Percentiles rank a stretch among this genome's conserved stretches.
Conservation (phyloP, 1,140 invertebrate genomes). For the Procambarus clarkii region DNA sequence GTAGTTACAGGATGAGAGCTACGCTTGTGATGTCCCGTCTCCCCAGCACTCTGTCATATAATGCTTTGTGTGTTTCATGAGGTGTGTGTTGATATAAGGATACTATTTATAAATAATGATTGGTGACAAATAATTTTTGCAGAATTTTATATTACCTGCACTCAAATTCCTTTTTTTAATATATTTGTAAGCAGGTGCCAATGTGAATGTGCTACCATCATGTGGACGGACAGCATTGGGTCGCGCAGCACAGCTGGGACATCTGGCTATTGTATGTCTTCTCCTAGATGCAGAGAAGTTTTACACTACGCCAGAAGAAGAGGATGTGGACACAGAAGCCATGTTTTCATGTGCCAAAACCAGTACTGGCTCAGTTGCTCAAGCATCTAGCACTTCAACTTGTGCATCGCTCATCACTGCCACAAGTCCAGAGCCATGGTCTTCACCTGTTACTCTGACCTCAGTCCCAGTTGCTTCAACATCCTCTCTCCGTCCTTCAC, state of each 20-base stretch:
- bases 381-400: background rate
- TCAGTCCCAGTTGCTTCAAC: slow-evolving; percentile 17
- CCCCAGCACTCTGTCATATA: too few relatives aligned
- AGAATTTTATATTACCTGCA: background rate
- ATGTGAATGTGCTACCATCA: slow-evolving; percentile 77
- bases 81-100: background rate
- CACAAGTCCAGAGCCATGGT: background rate
- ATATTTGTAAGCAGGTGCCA: slow-evolving; percentile 75
- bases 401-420: slow-evolving; percentile 3
- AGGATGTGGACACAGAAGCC: slow-evolving; percentile 56
- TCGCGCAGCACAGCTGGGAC: slow-evolving; percentile 77
- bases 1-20: too few relatives aligned
- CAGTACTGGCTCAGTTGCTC: background rate
- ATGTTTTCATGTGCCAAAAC: slow-evolving; percentile 43
- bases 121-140: background rate
- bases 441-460: slow-evolving; percentile 13
- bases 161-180: slow-evolving; percentile 37
- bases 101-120: background rate
- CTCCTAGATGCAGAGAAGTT: slow-evolving; percentile 75
- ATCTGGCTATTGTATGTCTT: slow-evolving; percentile 75
- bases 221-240: slow-evolving; percentile 77
- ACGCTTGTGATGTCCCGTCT: too few relatives aligned
- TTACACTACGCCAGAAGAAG: slow-evolving; percentile 70
- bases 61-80: background rate
- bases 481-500: slow-evolving; percentile 46